Evolutionary conservation across 2,888 invertebrate genomes (phyloP).

Genomic region (Lasioglossum calceatum): DNA sequence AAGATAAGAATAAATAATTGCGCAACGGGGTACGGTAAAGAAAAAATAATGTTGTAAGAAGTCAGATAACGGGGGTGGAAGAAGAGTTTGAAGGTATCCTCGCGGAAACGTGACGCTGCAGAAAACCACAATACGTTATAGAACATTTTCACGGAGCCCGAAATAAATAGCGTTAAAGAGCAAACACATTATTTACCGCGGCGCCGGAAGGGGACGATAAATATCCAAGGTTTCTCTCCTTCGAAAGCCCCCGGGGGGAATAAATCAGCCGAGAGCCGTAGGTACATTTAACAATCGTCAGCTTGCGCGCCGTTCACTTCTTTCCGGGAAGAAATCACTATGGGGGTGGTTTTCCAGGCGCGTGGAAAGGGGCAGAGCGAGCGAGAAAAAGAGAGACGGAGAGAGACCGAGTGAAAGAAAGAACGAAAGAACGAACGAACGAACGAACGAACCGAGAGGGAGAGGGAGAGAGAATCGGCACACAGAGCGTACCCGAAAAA

Average conservation of each 20-base stretch:
- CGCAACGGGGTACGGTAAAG: neutral
- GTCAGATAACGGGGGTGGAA: neutral
- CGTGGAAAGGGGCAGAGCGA: neutral
- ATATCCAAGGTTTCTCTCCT: conserved; percentile 52
- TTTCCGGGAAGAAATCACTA: conserved; percentile 47
- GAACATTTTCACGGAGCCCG: conserved; percentile 13
- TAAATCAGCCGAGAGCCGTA: conserved; percentile 51
- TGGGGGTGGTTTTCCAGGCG: conserved; percentile 23
- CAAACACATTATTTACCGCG: conserved; percentile 60
- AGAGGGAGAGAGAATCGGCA: neutral
- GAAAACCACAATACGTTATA: conserved; percentile 26
- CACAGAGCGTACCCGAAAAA: conserved; percentile 6
- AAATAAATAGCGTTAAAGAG: conserved; percentile 61
- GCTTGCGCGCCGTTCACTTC: conserved; percentile 46
- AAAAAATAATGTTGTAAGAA: neutral
- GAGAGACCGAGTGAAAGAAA: neutral
- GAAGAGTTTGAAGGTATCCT: neutral
- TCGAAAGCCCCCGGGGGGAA: conserved; percentile 43
- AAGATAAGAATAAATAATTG: neutral
- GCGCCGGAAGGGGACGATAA: conserved; percentile 56
- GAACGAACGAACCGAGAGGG: neutral
- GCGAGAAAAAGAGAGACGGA: neutral
- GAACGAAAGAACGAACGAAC: neutral
- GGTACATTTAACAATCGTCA: conserved; percentile 63
- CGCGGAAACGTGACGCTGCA: conserved; percentile 8